phyloP scores from a whole-genome alignment of 1,140 invertebrate species.

The Patella vulgata region DNA sequence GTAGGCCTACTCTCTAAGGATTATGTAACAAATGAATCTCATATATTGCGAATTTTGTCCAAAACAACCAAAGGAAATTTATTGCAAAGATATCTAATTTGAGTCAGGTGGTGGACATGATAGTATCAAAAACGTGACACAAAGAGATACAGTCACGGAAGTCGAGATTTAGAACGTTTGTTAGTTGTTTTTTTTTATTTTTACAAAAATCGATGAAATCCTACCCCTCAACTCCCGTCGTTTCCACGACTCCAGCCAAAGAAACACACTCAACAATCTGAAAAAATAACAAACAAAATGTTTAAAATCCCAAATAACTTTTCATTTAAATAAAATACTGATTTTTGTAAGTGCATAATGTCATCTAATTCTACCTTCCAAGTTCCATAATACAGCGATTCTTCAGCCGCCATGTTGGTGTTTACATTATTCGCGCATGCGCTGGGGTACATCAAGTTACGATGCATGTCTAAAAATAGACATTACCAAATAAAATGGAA shows the following conservation, averaged over 20 bases:
- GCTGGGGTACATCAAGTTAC: background rate
- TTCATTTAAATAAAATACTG: background rate
- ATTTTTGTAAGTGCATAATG: background rate
- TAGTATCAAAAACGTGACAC: too few relatives aligned
- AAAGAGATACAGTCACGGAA: too few relatives aligned
- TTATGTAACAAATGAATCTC: too few relatives aligned
- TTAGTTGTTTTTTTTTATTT: too few relatives aligned
- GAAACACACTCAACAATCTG: conserved; percentile 70
- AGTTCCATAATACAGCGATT: conserved; percentile 59
- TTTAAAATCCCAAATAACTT: conserved; percentile 3
- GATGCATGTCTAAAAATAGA: background rate
- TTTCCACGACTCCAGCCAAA: conserved; percentile 65
- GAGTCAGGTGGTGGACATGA: too few relatives aligned
- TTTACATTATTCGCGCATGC: conserved; percentile 57
- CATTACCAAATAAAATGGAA: too few relatives aligned
- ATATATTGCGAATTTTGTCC: too few relatives aligned
- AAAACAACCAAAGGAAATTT: too few relatives aligned
- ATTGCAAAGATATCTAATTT: too few relatives aligned
- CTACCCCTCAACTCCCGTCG: conserved; percentile 71
- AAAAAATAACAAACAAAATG: conserved; percentile 33
- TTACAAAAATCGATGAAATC: conserved; percentile 22
- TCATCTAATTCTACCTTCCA: conserved; percentile 55
- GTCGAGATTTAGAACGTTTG: too few relatives aligned
- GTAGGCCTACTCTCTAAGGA: too few relatives aligned
- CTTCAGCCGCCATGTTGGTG: conserved; percentile 62